These are phyloP conservation scores for Chirona hameri DNA, from an alignment of 2,888 invertebrate genomes.

Conservation along the genomic window DNA sequence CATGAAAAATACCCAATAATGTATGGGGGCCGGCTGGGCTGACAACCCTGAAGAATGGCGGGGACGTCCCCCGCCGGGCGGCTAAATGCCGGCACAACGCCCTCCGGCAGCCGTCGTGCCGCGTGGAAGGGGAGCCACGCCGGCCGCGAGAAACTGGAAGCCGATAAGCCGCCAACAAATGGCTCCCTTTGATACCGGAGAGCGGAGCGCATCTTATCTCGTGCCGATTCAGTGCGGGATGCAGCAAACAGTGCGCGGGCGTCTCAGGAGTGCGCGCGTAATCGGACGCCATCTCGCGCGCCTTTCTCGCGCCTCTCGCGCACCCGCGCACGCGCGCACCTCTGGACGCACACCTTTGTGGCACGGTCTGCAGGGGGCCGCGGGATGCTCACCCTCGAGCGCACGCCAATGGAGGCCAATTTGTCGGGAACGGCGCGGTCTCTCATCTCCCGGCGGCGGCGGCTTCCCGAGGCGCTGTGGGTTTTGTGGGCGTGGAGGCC, in stretches of 20 bases:
- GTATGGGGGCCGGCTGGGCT: not conserved
- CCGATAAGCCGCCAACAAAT: slow-evolving; percentile 2
- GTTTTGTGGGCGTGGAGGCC: too few relatives aligned
- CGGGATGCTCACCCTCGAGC: not conserved
- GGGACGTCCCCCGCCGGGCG: not conserved
- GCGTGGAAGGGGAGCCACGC: not conserved
- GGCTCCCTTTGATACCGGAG: not conserved
- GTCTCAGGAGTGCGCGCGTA: not conserved
- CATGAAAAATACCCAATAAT: slow-evolving; percentile 10
- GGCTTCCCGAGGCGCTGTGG: not conserved
- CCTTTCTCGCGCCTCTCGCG: not conserved
- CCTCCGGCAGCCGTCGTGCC: not conserved
- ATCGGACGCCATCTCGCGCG: not conserved
- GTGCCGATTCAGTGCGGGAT: not conserved
- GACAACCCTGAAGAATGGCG: slow-evolving; percentile 23
- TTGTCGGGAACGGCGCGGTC: not conserved
- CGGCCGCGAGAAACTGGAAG: not conserved
- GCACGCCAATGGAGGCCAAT: not conserved
- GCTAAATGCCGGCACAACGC: not conserved
- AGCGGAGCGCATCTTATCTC: not conserved
- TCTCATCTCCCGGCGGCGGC: not conserved
- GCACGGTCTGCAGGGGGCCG: not conserved
- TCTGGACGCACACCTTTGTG: not conserved
- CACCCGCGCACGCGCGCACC: not conserved
- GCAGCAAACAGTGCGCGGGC: not conserved